phyloP scores from a whole-genome alignment of 2,113 vertebrate genomes.

The Salvator merianae region DNA sequence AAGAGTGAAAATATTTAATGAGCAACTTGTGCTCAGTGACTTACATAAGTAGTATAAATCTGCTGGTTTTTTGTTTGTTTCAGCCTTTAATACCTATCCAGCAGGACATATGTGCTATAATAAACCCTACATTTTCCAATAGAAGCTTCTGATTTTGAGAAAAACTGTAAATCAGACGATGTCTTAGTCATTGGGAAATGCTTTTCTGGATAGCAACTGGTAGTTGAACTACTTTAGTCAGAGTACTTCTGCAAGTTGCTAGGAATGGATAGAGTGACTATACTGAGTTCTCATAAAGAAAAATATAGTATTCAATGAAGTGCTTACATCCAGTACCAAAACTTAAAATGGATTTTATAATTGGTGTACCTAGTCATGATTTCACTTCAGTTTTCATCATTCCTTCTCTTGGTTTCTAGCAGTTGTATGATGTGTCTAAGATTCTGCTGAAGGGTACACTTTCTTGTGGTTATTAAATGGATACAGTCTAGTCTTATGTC shows the following conservation, averaged over 20 bases:
- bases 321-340: background rate
- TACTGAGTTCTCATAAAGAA: accelerated
- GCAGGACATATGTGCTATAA: background rate
- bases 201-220: conserved; percentile 69
- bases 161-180: background rate
- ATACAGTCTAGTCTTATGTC: conserved; percentile 79
- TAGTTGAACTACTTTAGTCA: conserved; percentile 64
- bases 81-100: conserved; percentile 37
- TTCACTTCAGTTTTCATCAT: conserved; percentile 2
- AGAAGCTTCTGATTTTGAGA: background rate
- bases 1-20: conserved; percentile 41
- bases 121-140: background rate
- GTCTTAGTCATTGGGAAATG: conserved; percentile 28
- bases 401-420: conserved; percentile 10
- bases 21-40: background rate
- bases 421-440: conserved; percentile 47
- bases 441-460: conserved; percentile 79
- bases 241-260: accelerated
- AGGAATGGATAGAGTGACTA: background rate
- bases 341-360: background rate
- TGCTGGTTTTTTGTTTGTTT: background rate
- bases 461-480: conserved; percentile 83
- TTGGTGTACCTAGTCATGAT: conserved; percentile 4
- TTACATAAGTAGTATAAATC: conserved; percentile 32
- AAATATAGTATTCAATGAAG: background rate